Evolutionary conservation across 1,140 invertebrate species (phyloP).

Genomic region (Apis florea): DNA sequence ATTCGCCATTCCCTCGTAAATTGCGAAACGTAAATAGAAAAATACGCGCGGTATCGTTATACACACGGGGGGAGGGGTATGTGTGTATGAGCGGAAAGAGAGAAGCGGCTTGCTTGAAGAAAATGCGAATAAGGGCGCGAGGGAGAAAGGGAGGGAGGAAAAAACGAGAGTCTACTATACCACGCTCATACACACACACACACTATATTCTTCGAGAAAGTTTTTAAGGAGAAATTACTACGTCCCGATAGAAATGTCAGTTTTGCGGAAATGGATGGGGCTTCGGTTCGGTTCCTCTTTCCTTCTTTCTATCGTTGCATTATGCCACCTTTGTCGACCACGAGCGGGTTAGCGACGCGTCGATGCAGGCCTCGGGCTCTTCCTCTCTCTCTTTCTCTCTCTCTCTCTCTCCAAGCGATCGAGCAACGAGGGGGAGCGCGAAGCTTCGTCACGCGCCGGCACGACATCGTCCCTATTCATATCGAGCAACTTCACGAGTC

Average conservation of each 20-base stretch:
- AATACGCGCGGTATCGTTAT: conserved; percentile 54
- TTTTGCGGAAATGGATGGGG: conserved; percentile 60
- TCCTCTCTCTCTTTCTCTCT: not conserved
- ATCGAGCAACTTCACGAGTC: conserved; percentile 12
- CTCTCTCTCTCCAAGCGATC: not conserved
- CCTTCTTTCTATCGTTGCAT: conserved; percentile 48
- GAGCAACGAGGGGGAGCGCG: not conserved
- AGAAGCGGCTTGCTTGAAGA: not conserved
- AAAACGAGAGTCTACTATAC: conserved; percentile 40
- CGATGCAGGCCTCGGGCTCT: conserved; percentile 36
- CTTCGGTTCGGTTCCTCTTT: conserved; percentile 18
- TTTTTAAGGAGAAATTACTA: conserved; percentile 65
- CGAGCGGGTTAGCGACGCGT: conserved; percentile 57
- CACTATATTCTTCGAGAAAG: conserved; percentile 45
- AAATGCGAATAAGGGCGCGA: not conserved
- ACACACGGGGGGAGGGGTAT: not conserved
- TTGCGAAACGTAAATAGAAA: conserved; percentile 59
- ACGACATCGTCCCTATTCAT: conserved; percentile 29
- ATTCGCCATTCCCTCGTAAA: conserved; percentile 52
- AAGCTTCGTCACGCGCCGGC: not conserved
- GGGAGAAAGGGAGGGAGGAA: not conserved
- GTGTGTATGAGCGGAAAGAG: conserved; percentile 15
- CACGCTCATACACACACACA: too few species aligned
- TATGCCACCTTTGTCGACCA: conserved; percentile 64
- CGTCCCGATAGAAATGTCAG: conserved; percentile 65